phyloP scores from a whole-genome alignment of 2,113 vertebrate genomes.

The Macrotus californicus region DNA sequence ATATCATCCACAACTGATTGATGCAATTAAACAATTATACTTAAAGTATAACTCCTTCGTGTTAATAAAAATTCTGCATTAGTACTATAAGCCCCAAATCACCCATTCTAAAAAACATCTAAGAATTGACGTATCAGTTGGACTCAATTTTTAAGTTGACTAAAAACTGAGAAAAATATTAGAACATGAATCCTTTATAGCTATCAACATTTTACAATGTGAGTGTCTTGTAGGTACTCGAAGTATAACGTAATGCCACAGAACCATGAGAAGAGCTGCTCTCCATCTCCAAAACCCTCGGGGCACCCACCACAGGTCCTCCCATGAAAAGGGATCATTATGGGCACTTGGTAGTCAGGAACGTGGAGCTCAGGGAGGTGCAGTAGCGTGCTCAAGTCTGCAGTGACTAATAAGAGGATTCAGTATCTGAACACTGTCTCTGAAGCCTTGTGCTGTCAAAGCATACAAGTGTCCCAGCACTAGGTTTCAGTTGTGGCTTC shows the following conservation, averaged over 20 bases:
- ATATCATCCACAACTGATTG: not conserved
- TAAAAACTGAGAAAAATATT: not conserved
- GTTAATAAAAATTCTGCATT: conserved; percentile 30
- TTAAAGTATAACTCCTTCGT: not conserved
- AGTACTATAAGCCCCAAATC: not conserved
- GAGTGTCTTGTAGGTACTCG: not conserved
- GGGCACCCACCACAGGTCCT: not conserved
- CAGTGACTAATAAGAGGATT: not conserved
- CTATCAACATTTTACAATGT: not conserved
- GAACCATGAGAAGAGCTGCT: not conserved
- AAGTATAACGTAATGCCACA: not conserved
- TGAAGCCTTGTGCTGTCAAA: not conserved
- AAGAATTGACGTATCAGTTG: not conserved
- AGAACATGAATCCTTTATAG: not conserved
- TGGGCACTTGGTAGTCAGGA: not conserved
- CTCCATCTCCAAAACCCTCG: not conserved
- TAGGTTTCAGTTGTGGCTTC: not conserved
- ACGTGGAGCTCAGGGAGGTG: not conserved
- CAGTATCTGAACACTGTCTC: not conserved
- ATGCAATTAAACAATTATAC: not conserved
- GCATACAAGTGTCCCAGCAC: fast-evolving
- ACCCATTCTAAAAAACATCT: not conserved
- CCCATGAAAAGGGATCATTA: not conserved
- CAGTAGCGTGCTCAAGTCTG: not conserved
- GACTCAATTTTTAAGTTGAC: not conserved